These are phyloP conservation scores for Trilocha varians DNA, from an alignment of 2,888 invertebrate species.

Conservation along the genomic window DNA sequence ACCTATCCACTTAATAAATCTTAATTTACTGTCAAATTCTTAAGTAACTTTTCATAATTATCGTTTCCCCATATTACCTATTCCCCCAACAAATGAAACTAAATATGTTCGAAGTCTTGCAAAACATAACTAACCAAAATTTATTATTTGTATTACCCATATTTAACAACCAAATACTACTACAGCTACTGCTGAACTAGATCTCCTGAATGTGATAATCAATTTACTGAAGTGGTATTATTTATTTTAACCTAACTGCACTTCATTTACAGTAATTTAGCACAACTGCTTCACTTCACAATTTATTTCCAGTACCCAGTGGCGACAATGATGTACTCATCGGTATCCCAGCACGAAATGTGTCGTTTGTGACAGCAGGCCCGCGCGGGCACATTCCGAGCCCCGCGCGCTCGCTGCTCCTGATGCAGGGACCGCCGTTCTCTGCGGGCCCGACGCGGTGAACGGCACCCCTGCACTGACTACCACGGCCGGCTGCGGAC, in stretches of 20 bases:
- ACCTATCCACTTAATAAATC: too few species aligned
- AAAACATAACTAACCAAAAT: too few species aligned
- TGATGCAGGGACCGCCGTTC: constrained; percentile 61
- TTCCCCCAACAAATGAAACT: too few species aligned
- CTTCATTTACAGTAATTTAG: background rate
- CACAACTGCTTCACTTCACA: background rate
- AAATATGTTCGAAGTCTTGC: too few species aligned
- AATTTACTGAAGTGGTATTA: too few species aligned
- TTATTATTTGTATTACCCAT: too few species aligned
- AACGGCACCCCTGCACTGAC: constrained; percentile 28
- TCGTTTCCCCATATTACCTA: too few species aligned
- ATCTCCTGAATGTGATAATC: too few species aligned
- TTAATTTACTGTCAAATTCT: too few species aligned
- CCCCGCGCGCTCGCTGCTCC: constrained; percentile 50
- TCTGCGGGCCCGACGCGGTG: constrained; percentile 39
- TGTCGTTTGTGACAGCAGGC: constrained; percentile 79
- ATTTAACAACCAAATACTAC: too few species aligned
- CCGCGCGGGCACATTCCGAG: constrained; percentile 53
- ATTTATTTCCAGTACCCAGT: constrained; percentile 60
- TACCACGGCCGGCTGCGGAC: constrained; percentile 38
- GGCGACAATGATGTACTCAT: constrained; percentile 74
- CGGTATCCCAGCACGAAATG: constrained; percentile 77
- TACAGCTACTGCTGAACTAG: too few species aligned
- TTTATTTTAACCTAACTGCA: background rate
- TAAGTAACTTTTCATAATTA: too few species aligned